phyloP scores from a whole-genome alignment of 2,797 vertebrate genomes.

The Spinibarbus caldwelli region DNA sequence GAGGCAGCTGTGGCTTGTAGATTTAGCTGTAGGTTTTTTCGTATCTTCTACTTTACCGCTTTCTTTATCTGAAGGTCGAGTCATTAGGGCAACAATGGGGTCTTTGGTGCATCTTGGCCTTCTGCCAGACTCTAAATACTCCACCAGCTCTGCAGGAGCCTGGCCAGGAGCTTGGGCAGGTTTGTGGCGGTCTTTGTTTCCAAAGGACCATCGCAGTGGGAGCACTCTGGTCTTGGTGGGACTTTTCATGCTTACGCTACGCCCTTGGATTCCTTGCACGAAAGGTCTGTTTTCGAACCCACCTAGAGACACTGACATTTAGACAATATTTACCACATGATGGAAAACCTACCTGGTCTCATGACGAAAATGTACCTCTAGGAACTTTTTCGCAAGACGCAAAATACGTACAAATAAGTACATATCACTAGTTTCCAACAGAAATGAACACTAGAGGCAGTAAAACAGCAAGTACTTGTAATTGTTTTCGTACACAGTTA shows the following conservation, averaged over 20 bases:
- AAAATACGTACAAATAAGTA: no score
- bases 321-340: not conserved
- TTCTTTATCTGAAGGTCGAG: constrained; percentile 61
- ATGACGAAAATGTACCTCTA: no score
- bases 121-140: constrained; percentile 88
- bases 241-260: constrained; percentile 85
- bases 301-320: constrained; percentile 68
- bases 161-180: constrained; percentile 57
- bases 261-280: constrained; percentile 78
- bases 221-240: constrained; percentile 76
- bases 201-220: constrained; percentile 86
- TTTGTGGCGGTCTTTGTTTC: constrained; percentile 76
- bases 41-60: constrained; percentile 49
- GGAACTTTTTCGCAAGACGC: no score
- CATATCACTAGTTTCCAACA: no score
- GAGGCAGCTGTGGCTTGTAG: constrained; percentile 65
- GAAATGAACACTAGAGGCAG: no score
- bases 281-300: constrained; percentile 78
- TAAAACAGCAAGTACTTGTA: no score
- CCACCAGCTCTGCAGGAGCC: constrained; percentile 80
- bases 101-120: constrained; percentile 85
- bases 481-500: no score
- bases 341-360: not conserved
- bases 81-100: constrained; percentile 79
- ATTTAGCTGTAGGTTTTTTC: constrained; percentile 12